These are phyloP conservation scores for Apis dorsata DNA, from an alignment of 1,140 invertebrate species.

Conservation along the genomic window DNA sequence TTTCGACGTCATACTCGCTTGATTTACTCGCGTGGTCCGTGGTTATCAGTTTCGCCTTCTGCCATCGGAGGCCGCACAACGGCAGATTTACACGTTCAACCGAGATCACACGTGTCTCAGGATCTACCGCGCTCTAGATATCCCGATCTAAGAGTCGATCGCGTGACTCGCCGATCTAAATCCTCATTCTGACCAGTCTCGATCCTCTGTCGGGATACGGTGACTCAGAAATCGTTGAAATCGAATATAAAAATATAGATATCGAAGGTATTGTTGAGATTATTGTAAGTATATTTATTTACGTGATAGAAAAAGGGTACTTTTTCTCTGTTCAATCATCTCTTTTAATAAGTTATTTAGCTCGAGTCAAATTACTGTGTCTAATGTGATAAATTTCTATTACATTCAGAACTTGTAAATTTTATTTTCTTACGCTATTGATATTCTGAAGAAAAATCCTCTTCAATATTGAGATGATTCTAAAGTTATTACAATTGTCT, in stretches of 20 bases:
- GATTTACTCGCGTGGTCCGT: slow-evolving; percentile 44
- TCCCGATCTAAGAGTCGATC: slow-evolving; percentile 1
- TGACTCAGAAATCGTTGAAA: background rate
- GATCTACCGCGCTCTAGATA: slow-evolving; percentile 41
- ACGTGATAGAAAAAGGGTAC: too few relatives aligned
- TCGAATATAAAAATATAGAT: background rate
- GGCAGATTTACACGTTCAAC: slow-evolving; percentile 34
- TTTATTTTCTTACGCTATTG: too few relatives aligned
- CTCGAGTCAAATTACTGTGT: too few relatives aligned
- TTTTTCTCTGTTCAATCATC: too few relatives aligned
- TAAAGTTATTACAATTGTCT: too few relatives aligned
- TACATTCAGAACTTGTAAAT: too few relatives aligned
- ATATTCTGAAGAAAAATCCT: too few relatives aligned
- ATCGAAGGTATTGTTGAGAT: background rate
- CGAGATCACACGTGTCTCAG: slow-evolving; percentile 34
- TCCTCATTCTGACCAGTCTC: background rate
- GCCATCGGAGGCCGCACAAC: slow-evolving; percentile 36
- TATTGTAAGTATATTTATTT: too few relatives aligned
- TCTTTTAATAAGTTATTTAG: too few relatives aligned
- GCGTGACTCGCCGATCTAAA: slow-evolving; percentile 45
- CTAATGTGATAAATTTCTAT: too few relatives aligned
- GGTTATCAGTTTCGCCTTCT: slow-evolving; percentile 48
- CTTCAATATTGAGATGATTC: too few relatives aligned
- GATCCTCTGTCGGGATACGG: background rate
- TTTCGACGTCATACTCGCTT: slow-evolving; percentile 49